Base-by-base conservation (phyloP, 2,113 vertebrate genomes). In the Octodon degus region DNA sequence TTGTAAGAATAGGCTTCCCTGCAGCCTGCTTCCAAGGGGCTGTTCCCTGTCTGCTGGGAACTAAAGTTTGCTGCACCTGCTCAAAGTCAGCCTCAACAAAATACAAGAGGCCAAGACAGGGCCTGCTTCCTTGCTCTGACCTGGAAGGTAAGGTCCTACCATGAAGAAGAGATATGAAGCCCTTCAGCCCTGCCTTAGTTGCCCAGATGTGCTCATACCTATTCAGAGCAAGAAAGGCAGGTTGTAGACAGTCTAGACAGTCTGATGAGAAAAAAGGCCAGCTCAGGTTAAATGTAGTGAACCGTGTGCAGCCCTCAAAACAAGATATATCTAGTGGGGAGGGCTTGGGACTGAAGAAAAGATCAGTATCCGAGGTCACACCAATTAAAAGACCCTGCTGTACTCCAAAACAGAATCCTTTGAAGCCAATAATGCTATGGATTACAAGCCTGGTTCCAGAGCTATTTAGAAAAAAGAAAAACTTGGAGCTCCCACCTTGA, bases 351-450 rank as follows among this genome's bases (percentile, higher is more conserved):
- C 86, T 86, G 68, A 93, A 27, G 72, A 94, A 95, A 96, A 93
- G 90, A 94, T 77, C 81, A 90, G 92, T 93, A 91, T 65, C 79
- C 96, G 82, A 96, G 86, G 47, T 95, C 93, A 91, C 9, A 80
- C 72, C 77, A 92, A 83, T 97, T 95, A 86, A 91, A 94, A 93
- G 63, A 89, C 53, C 89, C 81, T 86, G 80, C 80, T 83, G 60
- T 65, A 81, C 47, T 89, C 94, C 82, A 97, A 98, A 98, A 97
- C 77, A 79, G 90, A 96, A 94, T 82, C 82, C 65, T 92, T 30
- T 90, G 95, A 92, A 97, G 88, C 67, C 93, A 92, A 60, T 83
- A 70, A 58, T 68, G 24, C 85, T 80, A 93, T 81, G 91, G 93
- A 96, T 93, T 93, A 86, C 37, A 92, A 97, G 96, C 77, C 88